Evolutionary conservation across 2,888 invertebrate genomes (phyloP).

Genomic region (Rambutsinella grinnellia): DNA sequence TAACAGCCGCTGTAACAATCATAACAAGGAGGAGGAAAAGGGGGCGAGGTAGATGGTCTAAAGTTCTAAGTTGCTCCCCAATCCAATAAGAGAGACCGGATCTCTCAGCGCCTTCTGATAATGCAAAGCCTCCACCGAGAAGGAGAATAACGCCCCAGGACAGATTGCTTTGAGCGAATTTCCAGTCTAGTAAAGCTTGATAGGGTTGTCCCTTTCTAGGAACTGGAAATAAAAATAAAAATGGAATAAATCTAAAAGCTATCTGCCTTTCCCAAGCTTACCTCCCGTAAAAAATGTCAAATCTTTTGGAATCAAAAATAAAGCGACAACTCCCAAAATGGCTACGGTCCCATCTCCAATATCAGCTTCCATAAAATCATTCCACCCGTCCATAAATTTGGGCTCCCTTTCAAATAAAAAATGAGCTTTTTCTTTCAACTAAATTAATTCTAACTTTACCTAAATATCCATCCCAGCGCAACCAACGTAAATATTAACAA

Average conservation of each 20-base stretch:
- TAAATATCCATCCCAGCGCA: constrained; percentile 22
- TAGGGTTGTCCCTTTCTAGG: constrained; percentile 29
- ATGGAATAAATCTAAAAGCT: background rate
- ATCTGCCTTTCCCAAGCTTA: constrained; percentile 2
- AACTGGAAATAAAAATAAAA: constrained; percentile 3
- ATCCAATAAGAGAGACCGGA: constrained; percentile 84
- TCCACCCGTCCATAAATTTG: constrained; percentile 54
- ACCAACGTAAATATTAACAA: constrained; percentile 26
- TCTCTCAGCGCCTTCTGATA: constrained; percentile 86
- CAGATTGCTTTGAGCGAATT: constrained; percentile 49
- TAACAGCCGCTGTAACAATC: constrained; percentile 82
- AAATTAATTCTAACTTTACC: background rate
- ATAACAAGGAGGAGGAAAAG: constrained; percentile 82
- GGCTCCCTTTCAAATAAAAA: constrained; percentile 42
- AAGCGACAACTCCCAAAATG: constrained; percentile 83
- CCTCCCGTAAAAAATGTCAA: constrained; percentile 75
- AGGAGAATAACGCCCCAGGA: constrained; percentile 53
- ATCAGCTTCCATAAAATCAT: constrained; percentile 34
- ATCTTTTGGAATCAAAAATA: constrained; percentile 88
- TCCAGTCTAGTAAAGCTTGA: constrained; percentile 54
- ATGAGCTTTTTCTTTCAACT: too few species aligned
- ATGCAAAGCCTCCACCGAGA: constrained; percentile 88
- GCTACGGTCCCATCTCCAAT: constrained; percentile 71
- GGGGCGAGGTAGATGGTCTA: constrained; percentile 76
- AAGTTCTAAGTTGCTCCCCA: constrained; percentile 78